Percentiles rank a stretch among this genome's conserved stretches.
These are phyloP conservation scores for Craniophora ligustri DNA, from an alignment of 2,888 invertebrate species.

Conservation along the genomic window DNA sequence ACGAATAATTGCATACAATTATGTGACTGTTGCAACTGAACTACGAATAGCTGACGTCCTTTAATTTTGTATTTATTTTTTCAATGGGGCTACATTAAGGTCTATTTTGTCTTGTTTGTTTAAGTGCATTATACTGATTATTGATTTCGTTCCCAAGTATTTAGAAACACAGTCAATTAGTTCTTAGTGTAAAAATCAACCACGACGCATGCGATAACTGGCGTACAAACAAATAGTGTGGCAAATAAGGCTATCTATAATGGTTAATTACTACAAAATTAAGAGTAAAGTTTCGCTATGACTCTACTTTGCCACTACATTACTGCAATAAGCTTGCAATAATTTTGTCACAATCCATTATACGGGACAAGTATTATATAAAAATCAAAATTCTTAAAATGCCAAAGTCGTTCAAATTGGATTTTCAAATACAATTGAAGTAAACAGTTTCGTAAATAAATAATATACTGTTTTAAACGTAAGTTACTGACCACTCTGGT, in stretches of 20 bases:
- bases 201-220: constrained; percentile 78
- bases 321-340: constrained; percentile 76
- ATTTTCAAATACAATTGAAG: constrained; percentile 14
- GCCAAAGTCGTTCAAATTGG: constrained; percentile 18
- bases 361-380: constrained; percentile 22
- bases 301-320: constrained; percentile 87
- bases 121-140: constrained; percentile 41
- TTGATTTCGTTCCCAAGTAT: constrained; percentile 31
- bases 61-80: constrained; percentile 25
- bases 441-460: constrained; percentile 9
- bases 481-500: constrained; percentile 83
- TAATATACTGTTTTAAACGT: constrained; percentile 17
- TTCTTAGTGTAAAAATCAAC: constrained; percentile 54
- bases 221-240: constrained; percentile 79
- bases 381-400: constrained; percentile 23
- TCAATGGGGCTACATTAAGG: constrained; percentile 28
- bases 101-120: constrained; percentile 26
- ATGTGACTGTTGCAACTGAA: constrained; percentile 73
- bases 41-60: constrained; percentile 59
- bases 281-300: constrained; percentile 88
- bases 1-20: constrained; percentile 74
- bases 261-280: constrained; percentile 73
- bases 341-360: constrained; percentile 52
- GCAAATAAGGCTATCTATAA: constrained; percentile 78
- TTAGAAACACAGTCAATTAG: constrained; percentile 40